Conservation (phyloP, 2,113 vertebrate species). For the Cervus canadensis region DNA sequence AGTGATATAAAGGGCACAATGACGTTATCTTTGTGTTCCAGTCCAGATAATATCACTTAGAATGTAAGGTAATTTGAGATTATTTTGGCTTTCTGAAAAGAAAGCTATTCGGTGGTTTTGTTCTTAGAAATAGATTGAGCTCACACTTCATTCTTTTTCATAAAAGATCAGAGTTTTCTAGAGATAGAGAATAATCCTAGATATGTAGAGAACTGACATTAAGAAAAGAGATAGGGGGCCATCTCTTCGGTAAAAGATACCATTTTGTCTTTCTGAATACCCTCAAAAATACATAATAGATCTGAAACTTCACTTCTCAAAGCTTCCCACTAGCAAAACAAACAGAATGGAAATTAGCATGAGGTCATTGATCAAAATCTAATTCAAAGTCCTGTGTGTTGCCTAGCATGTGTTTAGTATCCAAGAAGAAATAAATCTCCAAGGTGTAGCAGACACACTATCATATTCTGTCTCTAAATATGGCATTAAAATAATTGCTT, state of each 20-base stretch:
- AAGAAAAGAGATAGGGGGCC: neutral
- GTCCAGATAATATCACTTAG: slow-evolving; percentile 15
- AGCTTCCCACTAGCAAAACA: slow-evolving; percentile 3
- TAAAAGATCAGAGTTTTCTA: slow-evolving; percentile 17
- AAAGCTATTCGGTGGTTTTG: neutral
- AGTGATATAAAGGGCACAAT: neutral
- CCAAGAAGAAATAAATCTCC: neutral
- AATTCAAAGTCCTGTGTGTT: neutral
- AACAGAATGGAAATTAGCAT: slow-evolving; percentile 12
- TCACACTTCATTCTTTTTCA: slow-evolving; percentile 57
- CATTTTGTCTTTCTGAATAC: neutral
- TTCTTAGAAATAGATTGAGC: slow-evolving; percentile 27
- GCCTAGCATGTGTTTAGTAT: neutral
- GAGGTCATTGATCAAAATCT: neutral
- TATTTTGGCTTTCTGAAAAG: slow-evolving; percentile 38
- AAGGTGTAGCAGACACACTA: neutral
- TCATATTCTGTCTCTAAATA: neutral
- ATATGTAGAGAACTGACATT: neutral
- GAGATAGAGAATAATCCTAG: slow-evolving; percentile 16
- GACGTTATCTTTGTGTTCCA: neutral
- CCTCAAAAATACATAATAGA: neutral
- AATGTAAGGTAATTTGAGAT: slow-evolving; percentile 45
- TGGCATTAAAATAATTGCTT: neutral
- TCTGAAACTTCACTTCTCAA: neutral
- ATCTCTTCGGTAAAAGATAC: neutral